Evolutionary conservation across 1,140 invertebrate species (phyloP).

Genomic region (Diabrotica virgifera): DNA sequence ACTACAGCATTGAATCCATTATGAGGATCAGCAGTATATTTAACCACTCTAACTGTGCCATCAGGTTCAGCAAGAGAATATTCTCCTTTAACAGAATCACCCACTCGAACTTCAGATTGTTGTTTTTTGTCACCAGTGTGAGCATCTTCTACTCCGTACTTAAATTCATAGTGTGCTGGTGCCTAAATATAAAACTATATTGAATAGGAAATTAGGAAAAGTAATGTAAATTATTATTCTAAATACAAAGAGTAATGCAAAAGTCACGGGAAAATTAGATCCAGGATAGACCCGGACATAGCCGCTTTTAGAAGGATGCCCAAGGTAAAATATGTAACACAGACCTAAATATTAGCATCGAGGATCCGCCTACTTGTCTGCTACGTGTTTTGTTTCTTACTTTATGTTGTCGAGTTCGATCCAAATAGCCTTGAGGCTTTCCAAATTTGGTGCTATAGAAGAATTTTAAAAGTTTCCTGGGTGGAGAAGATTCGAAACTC

Average conservation of each 20-base stretch:
- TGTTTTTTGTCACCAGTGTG: slow-evolving; percentile 21
- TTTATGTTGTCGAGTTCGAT: too few species aligned
- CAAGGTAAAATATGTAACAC: too few species aligned
- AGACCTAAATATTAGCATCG: too few species aligned
- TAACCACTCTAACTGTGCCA: slow-evolving; percentile 52
- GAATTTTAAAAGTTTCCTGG: too few species aligned
- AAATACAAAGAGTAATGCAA: neutral
- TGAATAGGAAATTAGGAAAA: neutral
- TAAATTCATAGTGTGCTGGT: slow-evolving; percentile 18
- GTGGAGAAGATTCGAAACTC: too few species aligned
- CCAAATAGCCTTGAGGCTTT: too few species aligned
- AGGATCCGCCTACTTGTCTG: too few species aligned
- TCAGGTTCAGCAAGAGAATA: slow-evolving; percentile 55
- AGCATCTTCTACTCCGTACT: slow-evolving; percentile 23
- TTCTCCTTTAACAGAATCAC: slow-evolving; percentile 29
- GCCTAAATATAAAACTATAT: slow-evolving; percentile 10
- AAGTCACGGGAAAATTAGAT: too few species aligned
- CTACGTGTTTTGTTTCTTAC: too few species aligned
- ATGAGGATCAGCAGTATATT: slow-evolving; percentile 53
- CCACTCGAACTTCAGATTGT: slow-evolving; percentile 32
- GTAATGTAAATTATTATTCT: neutral
- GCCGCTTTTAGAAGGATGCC: too few species aligned
- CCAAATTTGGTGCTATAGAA: too few species aligned
- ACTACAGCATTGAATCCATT: slow-evolving; percentile 44
- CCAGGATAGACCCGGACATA: too few species aligned